Evolutionary conservation across 2,888 invertebrate genomes (phyloP), one percentile per base, ranked within the genome.

Genomic region (Adelognathus sp.): DNA sequence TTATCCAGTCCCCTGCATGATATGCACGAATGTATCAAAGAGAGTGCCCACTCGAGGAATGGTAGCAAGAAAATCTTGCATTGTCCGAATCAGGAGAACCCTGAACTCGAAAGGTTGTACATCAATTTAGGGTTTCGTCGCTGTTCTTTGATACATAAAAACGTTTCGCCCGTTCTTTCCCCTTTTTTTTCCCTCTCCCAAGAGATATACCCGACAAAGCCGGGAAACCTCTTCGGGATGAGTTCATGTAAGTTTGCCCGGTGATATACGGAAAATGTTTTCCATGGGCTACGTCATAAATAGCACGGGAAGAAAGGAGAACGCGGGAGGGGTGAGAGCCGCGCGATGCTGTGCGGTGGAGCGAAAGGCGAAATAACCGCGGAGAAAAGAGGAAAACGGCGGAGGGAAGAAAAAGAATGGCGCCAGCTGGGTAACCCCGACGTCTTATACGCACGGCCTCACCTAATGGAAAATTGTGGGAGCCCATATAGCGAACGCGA

Each of bases 381-480:
- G 33, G 41, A 66, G 33, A 58, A 66, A 33, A 36, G 61, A 61
- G 50, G 18, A 36, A 36, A 50, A 58, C n/a, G 46, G 46, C 24
- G 60, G 18, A 41, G 52, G 52, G 54, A 39, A 70, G 64, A 60
- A 63, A 74, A 80, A 63, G 72, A 77, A 78, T 80, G 77, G 70
- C 73, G 77, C 77, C 79, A 76, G 80, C 75, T 79, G 75, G 74
- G 73, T 63, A 63, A 76, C 76, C 72, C n/a, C 66, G 72, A 76
- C 78, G 58, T 81, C 80, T 78, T 74, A 81, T 64, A 76, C 79
- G 81, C 79, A 79, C 77, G 70, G 77, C 71, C 75, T 85, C 85
- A 80, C 86, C 87, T 88, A 89, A 89, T 89, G 87, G 86, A 84
- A 70, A 89, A 88, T 88, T 89, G 89, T 88, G 85, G 75, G 36